phyloP scores from a whole-genome alignment of 2,113 vertebrate species.

The Cyanoliseus patagonus region DNA sequence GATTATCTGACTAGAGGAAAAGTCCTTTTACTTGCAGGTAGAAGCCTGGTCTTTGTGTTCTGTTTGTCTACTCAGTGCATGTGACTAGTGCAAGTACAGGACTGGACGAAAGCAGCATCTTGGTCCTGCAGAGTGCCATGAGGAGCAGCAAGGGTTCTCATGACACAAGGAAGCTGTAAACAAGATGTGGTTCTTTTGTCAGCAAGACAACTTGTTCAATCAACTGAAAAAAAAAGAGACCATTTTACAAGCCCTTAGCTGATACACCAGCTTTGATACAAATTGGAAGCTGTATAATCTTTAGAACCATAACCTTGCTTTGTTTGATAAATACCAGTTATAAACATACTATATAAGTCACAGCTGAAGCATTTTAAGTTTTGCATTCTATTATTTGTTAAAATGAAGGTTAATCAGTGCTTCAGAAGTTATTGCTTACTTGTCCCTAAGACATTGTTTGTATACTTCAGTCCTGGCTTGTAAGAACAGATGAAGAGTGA shows the following conservation, averaged over 20 bases:
- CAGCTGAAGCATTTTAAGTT: neutral
- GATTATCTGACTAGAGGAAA: neutral
- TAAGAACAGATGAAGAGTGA: neutral
- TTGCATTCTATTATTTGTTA: neutral
- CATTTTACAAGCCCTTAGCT: neutral
- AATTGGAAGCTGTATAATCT: neutral
- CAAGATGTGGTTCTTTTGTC: neutral
- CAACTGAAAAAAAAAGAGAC: too few relatives aligned
- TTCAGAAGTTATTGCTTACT: neutral
- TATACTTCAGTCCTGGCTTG: neutral
- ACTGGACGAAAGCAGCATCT: neutral
- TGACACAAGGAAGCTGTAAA: neutral
- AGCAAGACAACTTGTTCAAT: neutral
- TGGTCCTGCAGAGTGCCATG: neutral
- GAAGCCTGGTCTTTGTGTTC: neutral
- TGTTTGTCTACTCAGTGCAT: neutral
- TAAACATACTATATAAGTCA: neutral
- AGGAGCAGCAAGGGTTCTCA: neutral
- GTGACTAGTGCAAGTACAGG: neutral
- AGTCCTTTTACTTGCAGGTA: neutral
- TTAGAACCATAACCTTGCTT: neutral
- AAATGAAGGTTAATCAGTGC: neutral
- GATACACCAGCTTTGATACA: fast-evolving
- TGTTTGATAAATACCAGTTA: neutral
- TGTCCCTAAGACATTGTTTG: neutral